These are phyloP conservation scores for Numida meleagris DNA, from an alignment of 2,113 vertebrate species.

Conservation along the genomic window DNA sequence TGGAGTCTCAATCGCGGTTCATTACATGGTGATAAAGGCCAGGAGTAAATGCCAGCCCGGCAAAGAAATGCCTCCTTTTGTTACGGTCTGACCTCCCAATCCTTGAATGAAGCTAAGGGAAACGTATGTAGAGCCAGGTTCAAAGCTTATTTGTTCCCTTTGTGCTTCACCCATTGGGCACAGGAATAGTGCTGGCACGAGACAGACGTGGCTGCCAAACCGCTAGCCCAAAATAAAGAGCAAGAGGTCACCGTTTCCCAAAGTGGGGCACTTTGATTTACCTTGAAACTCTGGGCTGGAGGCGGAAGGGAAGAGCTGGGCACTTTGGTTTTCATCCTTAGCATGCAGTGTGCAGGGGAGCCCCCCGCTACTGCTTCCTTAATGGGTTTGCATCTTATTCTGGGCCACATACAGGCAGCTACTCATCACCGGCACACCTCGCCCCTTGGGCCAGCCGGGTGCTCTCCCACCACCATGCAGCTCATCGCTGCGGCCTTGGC, in stretches of 20 bases:
- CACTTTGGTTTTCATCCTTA: not conserved
- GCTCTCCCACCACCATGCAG: not conserved
- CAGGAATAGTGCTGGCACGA: rapidly evolving
- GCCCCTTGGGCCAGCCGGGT: too few species aligned
- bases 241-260: rapidly evolving
- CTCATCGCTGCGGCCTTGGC: not conserved
- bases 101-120: not conserved
- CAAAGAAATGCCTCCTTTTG: not conserved
- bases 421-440: too few species aligned
- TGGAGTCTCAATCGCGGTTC: not conserved
- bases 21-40: not conserved
- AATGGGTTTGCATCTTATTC: not conserved
- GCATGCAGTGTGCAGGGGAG: rapidly evolving
- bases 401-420: too few species aligned
- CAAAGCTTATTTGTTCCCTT: not conserved
- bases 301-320: not conserved
- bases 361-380: not conserved
- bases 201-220: rapidly evolving
- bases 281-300: not conserved
- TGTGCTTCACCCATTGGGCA: not conserved
- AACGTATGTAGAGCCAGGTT: not conserved
- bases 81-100: rapidly evolving
- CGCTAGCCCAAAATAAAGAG: rapidly evolving
- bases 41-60: not conserved
- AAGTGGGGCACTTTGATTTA: too few species aligned